Conservation (phyloP, 2,888 invertebrate genomes). For the Eurois occulta region DNA sequence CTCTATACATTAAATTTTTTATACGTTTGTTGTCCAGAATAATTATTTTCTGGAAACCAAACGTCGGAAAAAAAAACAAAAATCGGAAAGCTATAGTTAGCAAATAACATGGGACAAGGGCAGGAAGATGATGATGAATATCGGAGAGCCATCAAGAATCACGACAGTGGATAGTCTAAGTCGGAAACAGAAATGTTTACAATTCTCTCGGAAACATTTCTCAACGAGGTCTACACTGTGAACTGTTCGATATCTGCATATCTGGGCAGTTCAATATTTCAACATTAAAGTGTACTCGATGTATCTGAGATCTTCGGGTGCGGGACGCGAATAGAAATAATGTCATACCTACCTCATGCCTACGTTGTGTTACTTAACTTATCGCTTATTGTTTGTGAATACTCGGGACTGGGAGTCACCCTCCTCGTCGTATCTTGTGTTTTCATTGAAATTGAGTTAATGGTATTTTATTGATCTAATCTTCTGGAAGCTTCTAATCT, state of each 20-base stretch:
- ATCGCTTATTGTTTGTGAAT: slow-evolving; percentile 7
- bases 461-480: neutral
- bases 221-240: slow-evolving; percentile 20
- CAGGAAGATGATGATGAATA: too few relatives aligned
- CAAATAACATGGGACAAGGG: too few relatives aligned
- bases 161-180: slow-evolving; percentile 9
- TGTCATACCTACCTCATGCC: too few relatives aligned
- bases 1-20: neutral
- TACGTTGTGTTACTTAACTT: slow-evolving; percentile 17
- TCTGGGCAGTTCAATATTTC: slow-evolving; percentile 43
- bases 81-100: too few relatives aligned
- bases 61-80: too few relatives aligned
- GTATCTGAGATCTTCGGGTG: slow-evolving; percentile 25
- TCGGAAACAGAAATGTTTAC: slow-evolving; percentile 27
- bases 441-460: slow-evolving; percentile 8
- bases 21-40: neutral
- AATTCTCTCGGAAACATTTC: slow-evolving; percentile 20
- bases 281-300: neutral
- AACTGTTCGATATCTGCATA: slow-evolving; percentile 30
- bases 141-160: slow-evolving; percentile 1
- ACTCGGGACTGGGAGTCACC: neutral
- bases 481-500: neutral
- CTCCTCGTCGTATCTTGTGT: neutral
- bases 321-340: slow-evolving; percentile 22
- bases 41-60: too few relatives aligned